Evolutionary conservation across 2,113 vertebrate species (phyloP), one percentile per base, ranked within the genome.

Genomic region (Sialia sialis): DNA sequence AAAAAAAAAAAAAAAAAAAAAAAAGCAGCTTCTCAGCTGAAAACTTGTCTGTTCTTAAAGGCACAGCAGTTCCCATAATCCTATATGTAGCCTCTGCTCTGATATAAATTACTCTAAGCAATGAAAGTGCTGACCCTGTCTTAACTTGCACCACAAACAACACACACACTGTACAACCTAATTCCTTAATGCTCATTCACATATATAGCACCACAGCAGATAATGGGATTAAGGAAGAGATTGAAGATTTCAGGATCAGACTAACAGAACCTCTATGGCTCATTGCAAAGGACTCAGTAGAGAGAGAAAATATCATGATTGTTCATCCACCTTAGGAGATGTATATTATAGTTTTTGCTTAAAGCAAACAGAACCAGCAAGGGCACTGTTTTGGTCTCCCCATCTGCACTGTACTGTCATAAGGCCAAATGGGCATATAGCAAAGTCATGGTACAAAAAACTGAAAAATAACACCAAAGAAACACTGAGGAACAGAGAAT

Each of bases 51-150:
- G 6, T 21, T 85, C 87, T 80, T 95, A 77, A 54, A 84, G 54
- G 67, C 1, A 1, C 30, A 59, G 56, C 34, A 67, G n/a, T 52
- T 86, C 84, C 74, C 62, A 87, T 32, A 89, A 94, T 46, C 39
- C 70, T 49, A 39, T 19, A 49, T 59, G 70, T 49, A 75, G 51
- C 30, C 25, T 81, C 59, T 64, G 9, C 87, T 92, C 44, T 86
- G 14, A 77, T 55, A 83, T 7, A 85, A 81, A 80, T 79, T 85
- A 90, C 5, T 4, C 48, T 48, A 74, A 83, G 72, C 72, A 88
- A 94, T 74, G 93, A 85, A 95, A 96, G 90, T 90, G 90, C 63
- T 94, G 87, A 83, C 67, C 62, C 36, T 49, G 56, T 46, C 63
- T 76, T 91, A 95, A 79, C 51, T 69, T 62, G 58, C 48, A 76